phyloP scores from a whole-genome alignment of 2,888 invertebrate species.

The Leucophenga montana region DNA sequence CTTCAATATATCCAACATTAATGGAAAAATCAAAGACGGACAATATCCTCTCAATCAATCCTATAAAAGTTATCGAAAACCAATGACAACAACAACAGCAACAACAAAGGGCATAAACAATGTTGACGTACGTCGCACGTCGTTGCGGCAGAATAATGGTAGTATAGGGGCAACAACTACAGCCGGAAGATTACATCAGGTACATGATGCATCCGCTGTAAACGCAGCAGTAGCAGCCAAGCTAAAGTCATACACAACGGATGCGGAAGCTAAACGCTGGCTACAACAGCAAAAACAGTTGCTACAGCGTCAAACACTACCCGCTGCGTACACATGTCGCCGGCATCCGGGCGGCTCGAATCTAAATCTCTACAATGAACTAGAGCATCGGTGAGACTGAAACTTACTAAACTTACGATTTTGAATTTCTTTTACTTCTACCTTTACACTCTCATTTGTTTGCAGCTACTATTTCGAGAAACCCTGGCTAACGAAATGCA shows the following conservation, averaged over 20 bases:
- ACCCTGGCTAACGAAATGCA: constrained; percentile 64
- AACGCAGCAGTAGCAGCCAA: constrained; percentile 43
- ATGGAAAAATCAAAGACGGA: constrained; percentile 65
- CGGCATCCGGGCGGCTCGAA: constrained; percentile 60
- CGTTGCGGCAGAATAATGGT: constrained; percentile 18
- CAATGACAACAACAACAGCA: constrained; percentile 29
- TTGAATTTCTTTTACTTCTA: background rate
- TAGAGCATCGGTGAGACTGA: constrained; percentile 57
- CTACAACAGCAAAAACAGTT: constrained; percentile 16
- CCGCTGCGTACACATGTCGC: constrained; percentile 54
- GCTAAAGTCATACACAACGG: background rate
- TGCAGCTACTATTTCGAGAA: constrained; percentile 71
- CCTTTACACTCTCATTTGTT: background rate
- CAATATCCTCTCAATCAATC: constrained; percentile 55
- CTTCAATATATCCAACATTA: constrained; percentile 63
- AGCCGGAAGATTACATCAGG: constrained; percentile 47
- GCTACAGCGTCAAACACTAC: constrained; percentile 45
- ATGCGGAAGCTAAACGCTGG: background rate
- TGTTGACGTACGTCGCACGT: constrained; percentile 19
- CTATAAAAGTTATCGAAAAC: constrained; percentile 61
- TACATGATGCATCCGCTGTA: constrained; percentile 52
- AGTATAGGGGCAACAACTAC: background rate
- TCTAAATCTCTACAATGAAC: constrained; percentile 56
- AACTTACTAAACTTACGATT: background rate
- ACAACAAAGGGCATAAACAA: background rate